Base-by-base conservation (phyloP, 2,113 vertebrate species). In the Proterorhinus semilunaris region DNA sequence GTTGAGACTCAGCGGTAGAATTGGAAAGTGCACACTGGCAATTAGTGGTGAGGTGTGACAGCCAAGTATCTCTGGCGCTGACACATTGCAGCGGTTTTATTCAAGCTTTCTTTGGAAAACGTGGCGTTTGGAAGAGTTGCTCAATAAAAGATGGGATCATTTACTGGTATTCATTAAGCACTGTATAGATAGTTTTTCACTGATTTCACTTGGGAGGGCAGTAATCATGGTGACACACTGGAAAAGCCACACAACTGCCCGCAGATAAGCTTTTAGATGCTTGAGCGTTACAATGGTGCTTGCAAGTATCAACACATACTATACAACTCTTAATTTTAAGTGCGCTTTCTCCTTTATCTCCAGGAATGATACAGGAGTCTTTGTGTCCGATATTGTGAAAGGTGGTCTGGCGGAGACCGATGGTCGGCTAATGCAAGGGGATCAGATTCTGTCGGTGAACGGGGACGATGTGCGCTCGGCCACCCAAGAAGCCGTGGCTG, bases 331-430 rank as follows among this genome's bases (percentile, higher is more conserved):
- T 9, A 54, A 5, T 10, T 8, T 36, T 3, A 36, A 5, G 10
- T 21, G 8, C n/a, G 6, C 50, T 55, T 55, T 27, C 10, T 42
- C 16, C 43, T 52, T 7, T 68, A 78, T 79, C 83, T 1, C 10
- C 89, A 99, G 98, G 90, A 98, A 94, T 27, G 97, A 96, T 79
- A 94, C 94, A 0, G 98, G 98, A 1, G 97, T 99, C 8, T 99
- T 99, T 81, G 95, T 99, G 68, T 99, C 98, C 0, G 98, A 99
- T 50, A 96, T 99, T 0, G 96, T 99, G 69, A 96, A 94, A 90
- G 97, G 96, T 66, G 97, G 97, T 51, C 91, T 96, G 75, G 95
- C 94, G 74, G 96, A 98, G 64, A 67, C 85, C 0, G 96, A 98
- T 27, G 96, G 95, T 2, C 93, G 91, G 4, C 83, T 99, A 77